Evolutionary conservation across 1,140 invertebrate species (phyloP).

Genomic region (Acromyrmex heyeri): DNA sequence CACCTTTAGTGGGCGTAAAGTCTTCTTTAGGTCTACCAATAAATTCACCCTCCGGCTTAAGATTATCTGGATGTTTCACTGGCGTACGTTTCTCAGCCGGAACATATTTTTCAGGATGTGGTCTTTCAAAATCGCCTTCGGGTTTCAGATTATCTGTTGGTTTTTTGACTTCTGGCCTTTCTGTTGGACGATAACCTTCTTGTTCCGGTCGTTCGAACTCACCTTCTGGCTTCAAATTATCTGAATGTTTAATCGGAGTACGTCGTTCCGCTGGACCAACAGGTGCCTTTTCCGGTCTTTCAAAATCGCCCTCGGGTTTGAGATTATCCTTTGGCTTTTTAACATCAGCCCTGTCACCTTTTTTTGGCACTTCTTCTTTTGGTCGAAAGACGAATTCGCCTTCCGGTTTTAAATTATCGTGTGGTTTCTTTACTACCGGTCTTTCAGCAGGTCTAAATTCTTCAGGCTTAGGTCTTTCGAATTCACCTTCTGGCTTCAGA

Average conservation of each 20-base stretch:
- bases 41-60: constrained; percentile 88
- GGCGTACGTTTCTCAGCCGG: constrained; percentile 81
- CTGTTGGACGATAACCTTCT: constrained; percentile 82
- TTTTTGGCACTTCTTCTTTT: constrained; percentile 84
- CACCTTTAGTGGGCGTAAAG: constrained; percentile 86
- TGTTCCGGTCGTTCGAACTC: constrained; percentile 55
- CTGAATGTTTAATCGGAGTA: constrained; percentile 88
- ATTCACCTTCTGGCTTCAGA: constrained; percentile 88
- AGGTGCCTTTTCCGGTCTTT: constrained; percentile 79
- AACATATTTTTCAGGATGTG: constrained; percentile 67
- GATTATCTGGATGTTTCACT: constrained; percentile 86
- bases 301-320: constrained; percentile 90
- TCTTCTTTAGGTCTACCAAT: constrained; percentile 86
- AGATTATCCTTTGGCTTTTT: constrained; percentile 89
- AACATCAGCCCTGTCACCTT: constrained; percentile 84
- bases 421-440: constrained; percentile 11
- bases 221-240: constrained; percentile 88
- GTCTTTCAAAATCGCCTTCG: constrained; percentile 87
- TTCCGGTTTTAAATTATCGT: constrained; percentile 87
- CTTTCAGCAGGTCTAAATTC: constrained; percentile 78
- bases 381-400: constrained; percentile 86
- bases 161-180: constrained; percentile 76
- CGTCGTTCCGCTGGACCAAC: constrained; percentile 87
- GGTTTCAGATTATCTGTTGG: constrained; percentile 87
- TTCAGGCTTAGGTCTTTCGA: constrained; percentile 79